These are phyloP conservation scores for Microtus ochrogaster DNA, from an alignment of 2,113 vertebrate species.

Conservation along the genomic window DNA sequence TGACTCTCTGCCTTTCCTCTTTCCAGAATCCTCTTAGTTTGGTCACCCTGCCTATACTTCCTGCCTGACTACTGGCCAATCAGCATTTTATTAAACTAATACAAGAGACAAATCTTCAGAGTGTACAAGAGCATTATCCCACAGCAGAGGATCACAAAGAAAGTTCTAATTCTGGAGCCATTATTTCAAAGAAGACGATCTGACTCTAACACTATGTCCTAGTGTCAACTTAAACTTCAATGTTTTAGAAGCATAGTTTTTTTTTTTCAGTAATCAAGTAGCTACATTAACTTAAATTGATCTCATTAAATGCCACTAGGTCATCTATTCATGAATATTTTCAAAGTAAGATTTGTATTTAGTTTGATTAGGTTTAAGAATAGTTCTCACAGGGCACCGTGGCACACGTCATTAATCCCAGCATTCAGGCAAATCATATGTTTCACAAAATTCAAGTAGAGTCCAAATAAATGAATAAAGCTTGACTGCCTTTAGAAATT, in stretches of 20 bases:
- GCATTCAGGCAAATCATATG: not conserved
- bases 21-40: too few species aligned
- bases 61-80: too few species aligned
- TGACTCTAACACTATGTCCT: conserved; percentile 1
- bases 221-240: conserved; percentile 5
- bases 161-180: conserved; percentile 28
- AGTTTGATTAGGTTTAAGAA: conserved; percentile 21
- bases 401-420: not conserved
- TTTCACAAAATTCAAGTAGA: conserved; percentile 52
- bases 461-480: conserved; percentile 33
- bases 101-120: too few species aligned
- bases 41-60: too few species aligned
- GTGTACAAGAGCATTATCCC: too few species aligned
- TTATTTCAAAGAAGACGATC: not conserved
- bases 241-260: conserved; percentile 21
- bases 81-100: too few species aligned
- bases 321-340: not conserved
- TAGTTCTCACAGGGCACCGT: not conserved
- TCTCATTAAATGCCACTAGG: not conserved
- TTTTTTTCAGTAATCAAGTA: not conserved
- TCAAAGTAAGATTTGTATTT: not conserved
- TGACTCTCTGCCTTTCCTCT: too few species aligned
- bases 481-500: conserved; percentile 21
- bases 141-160: not conserved
- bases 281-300: conserved; percentile 30